Base-by-base conservation (phyloP, 2,113 vertebrate genomes). In the Rhabdornis inornatus region DNA sequence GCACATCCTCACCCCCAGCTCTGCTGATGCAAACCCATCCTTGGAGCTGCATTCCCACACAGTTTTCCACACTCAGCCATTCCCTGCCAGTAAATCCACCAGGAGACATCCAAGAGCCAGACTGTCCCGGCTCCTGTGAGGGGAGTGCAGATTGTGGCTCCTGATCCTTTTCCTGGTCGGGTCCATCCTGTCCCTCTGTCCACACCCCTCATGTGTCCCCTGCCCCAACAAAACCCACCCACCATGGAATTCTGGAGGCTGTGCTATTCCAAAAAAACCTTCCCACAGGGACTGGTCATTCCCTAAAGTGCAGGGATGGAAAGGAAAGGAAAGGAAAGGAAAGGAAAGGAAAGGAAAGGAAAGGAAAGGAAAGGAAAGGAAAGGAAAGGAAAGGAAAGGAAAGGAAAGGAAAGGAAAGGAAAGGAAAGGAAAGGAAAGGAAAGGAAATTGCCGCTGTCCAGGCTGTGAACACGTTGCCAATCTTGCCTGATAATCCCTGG, bases 61-160 rank as follows among this genome's bases (percentile, higher is more conserved):
- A 8, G 15, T 7, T 77, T 42, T 24, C 22, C 20, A 31, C 9
- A 49, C 24, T 17, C 24, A 10, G 6, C 16, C 10, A 1, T 30
- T 71, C 44, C 44, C 23, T 5, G 52, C 9, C 57, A 13, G 12
- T 2, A 44, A 57, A 70, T 18, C 31, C 47, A 42, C 16, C 57
- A 42, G 42, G 49, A 80, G 6, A 13, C 33, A 15, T 4, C 49
- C 37, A 14, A 0, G 24, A 52, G 22, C 56, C 42, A 9, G 68
- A 2, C 30, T 22, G 21, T 3, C 24, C 44, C 1, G 1, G 35
- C 35, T 5, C 22, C 35, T 22, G 8, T 1, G 7, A 28, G 28
- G 40, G 22, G 1, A 6, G 13, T 9, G 39, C 35, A 2, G 4
- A 6, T 52, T 37, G 6, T 15, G 47, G 63, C 9, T n/a, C 31